Percentiles rank a stretch among this genome's conserved stretches.
Evolutionary conservation across 2,113 vertebrate genomes (phyloP).

Genomic region (Lates calcarifer): DNA sequence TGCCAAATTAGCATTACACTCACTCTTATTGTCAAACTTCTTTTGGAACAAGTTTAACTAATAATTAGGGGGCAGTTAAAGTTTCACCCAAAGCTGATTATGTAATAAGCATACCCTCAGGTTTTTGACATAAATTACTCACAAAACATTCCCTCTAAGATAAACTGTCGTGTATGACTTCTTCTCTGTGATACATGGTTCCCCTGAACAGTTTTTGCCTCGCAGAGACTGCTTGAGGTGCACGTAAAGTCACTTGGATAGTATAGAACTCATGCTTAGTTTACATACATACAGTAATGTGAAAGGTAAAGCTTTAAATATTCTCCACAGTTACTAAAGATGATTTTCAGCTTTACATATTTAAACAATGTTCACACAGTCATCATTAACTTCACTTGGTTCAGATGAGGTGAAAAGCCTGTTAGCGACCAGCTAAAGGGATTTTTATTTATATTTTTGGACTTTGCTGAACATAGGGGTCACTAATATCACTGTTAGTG

Average conservation of each 20-base stretch:
- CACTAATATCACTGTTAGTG: constrained; percentile 7
- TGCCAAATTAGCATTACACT: background rate
- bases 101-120: background rate
- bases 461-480: background rate
- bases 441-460: background rate
- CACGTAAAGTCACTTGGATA: too few species aligned
- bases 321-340: background rate
- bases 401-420: background rate
- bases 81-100: background rate
- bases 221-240: background rate
- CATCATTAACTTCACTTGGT: too few species aligned
- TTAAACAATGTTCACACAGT: background rate
- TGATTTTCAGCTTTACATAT: background rate
- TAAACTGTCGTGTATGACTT: background rate
- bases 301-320: background rate
- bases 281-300: background rate
- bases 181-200: background rate
- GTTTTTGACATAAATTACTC: background rate
- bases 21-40: background rate
- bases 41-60: background rate
- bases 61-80: background rate
- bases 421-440: background rate
- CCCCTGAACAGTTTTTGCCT: background rate
- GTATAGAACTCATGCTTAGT: too few species aligned
- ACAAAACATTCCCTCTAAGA: background rate